These are phyloP conservation scores for Watsonalla binaria DNA, from an alignment of 2,888 invertebrate genomes.

Conservation along the genomic window DNA sequence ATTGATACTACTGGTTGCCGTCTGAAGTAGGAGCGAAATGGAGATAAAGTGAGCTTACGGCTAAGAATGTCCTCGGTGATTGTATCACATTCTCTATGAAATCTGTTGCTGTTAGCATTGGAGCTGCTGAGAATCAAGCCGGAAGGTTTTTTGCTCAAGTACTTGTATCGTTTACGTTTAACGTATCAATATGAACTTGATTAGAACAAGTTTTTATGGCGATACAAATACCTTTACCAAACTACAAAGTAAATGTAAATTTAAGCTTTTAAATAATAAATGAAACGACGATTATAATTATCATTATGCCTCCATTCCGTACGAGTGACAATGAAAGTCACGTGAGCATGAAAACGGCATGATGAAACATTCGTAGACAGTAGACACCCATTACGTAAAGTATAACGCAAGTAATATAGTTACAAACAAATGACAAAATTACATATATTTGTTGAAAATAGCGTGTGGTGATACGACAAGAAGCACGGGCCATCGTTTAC, in stretches of 20 bases:
- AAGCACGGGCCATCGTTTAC: constrained; percentile 18
- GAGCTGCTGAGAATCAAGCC: not conserved
- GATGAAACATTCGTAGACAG: not conserved
- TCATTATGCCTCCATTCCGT: not conserved
- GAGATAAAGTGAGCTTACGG: constrained; percentile 30
- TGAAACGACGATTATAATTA: too few species aligned
- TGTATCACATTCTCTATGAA: constrained; percentile 2
- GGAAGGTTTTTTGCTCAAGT: too few species aligned
- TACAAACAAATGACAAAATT: constrained; percentile 46
- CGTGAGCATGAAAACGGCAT: not conserved
- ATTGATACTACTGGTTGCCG: constrained; percentile 34
- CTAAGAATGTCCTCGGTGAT: constrained; percentile 18
- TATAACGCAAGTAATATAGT: constrained; percentile 17
- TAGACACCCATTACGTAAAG: not conserved
- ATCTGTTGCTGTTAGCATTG: not conserved
- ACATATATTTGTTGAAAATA: constrained; percentile 60
- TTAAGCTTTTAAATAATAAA: too few species aligned
- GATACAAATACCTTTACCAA: too few species aligned
- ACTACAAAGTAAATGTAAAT: too few species aligned
- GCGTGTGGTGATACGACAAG: constrained; percentile 54
- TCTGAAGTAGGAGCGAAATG: constrained; percentile 27
- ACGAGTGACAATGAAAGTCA: not conserved
- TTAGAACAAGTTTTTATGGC: too few species aligned
- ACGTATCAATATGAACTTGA: too few species aligned
- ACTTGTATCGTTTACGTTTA: too few species aligned